phyloP scores from a whole-genome alignment of 2,888 invertebrate species.

The Marasmarcha lunaedactyla region DNA sequence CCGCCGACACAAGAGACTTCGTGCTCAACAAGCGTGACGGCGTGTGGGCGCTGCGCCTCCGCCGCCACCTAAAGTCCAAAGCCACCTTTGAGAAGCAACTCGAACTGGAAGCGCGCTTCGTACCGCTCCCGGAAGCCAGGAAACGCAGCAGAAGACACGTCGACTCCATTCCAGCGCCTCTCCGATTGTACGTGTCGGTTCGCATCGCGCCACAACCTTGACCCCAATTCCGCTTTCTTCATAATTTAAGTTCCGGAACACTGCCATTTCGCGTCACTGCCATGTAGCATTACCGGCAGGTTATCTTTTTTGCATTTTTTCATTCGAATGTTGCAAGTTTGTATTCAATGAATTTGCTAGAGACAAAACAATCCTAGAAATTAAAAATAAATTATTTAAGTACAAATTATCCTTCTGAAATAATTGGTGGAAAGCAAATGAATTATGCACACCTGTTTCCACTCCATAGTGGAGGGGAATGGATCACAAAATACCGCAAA shows the following conservation, averaged over 20 bases:
- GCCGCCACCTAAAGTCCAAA: constrained; percentile 33
- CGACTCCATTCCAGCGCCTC: constrained; percentile 31
- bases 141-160: constrained; percentile 24
- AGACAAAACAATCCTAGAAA: no score
- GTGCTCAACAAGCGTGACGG: constrained; percentile 46
- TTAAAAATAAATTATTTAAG: no score
- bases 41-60: constrained; percentile 42
- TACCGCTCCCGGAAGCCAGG: constrained; percentile 22
- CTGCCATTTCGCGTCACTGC: neutral
- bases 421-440: no score
- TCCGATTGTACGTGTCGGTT: constrained; percentile 49
- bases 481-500: no score
- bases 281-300: no score
- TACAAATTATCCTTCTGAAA: no score
- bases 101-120: constrained; percentile 54
- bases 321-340: no score
- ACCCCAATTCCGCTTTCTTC: constrained; percentile 68
- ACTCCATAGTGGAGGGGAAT: no score
- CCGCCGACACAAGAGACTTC: constrained; percentile 36
- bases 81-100: constrained; percentile 33
- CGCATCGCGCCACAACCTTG: constrained; percentile 32
- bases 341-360: no score
- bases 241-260: neutral
- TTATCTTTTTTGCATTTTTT: no score
- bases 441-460: no score